These are phyloP conservation scores for Megaceryle maxima DNA, from an alignment of 2,113 vertebrate genomes.

Conservation along the genomic window DNA sequence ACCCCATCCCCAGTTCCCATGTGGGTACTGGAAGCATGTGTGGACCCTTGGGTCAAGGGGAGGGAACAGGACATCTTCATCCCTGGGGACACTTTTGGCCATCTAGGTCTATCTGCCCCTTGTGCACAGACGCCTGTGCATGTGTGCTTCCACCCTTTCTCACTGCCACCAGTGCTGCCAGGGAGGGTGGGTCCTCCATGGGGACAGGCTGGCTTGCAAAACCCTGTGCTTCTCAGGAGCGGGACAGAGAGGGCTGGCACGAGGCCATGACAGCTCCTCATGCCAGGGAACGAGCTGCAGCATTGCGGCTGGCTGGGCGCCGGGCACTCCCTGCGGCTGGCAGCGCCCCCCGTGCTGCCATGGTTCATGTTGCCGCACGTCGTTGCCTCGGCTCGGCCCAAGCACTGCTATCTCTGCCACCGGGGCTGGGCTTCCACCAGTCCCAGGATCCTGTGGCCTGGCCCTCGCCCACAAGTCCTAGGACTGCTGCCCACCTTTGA, in stretches of 20 bases:
- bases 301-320: not conserved
- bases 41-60: rapidly evolving
- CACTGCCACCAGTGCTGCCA: rapidly evolving
- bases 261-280: rapidly evolving
- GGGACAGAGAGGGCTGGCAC: not conserved
- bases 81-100: not conserved
- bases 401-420: rapidly evolving
- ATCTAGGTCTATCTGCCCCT: not conserved
- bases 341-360: rapidly evolving
- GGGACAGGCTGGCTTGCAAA: not conserved
- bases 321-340: not conserved
- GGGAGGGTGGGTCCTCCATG: rapidly evolving
- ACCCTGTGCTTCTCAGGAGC: rapidly evolving
- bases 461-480: not conserved
- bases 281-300: rapidly evolving
- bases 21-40: not conserved
- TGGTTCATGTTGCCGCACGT: rapidly evolving
- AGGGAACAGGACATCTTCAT: not conserved
- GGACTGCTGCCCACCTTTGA: not conserved
- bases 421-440: rapidly evolving
- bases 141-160: not conserved
- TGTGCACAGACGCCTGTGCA: rapidly evolving
- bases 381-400: rapidly evolving
- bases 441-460: rapidly evolving
- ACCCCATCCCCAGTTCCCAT: not conserved